Evolutionary conservation across 2,113 vertebrate species (phyloP).

Genomic region (Pteruthius melanotis): DNA sequence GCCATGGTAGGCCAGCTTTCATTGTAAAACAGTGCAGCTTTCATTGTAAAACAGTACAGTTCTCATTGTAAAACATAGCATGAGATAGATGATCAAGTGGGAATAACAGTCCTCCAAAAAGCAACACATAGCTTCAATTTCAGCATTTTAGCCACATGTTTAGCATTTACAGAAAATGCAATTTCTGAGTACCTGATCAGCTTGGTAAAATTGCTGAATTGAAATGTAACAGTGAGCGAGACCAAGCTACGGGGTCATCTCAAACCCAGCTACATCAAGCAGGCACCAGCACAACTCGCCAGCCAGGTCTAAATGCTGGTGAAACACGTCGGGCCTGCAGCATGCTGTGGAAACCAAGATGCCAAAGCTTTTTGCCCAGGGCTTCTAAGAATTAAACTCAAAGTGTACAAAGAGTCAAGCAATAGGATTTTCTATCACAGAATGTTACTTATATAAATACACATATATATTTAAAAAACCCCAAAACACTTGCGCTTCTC

Average conservation of each 20-base stretch:
- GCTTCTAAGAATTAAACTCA: background rate
- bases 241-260: background rate
- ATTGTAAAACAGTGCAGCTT: background rate
- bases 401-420: background rate
- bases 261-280: background rate
- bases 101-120: background rate
- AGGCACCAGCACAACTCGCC: background rate
- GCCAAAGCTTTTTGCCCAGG: background rate
- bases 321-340: background rate
- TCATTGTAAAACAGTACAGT: background rate
- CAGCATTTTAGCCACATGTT: background rate
- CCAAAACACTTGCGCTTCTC: no score
- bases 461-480: no score
- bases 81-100: background rate
- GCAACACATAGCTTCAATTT: background rate
- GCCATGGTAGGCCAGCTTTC: background rate
- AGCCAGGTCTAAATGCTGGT: background rate
- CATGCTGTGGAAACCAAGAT: background rate
- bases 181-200: background rate
- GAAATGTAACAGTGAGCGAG: background rate
- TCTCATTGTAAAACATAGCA: background rate
- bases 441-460: background rate
- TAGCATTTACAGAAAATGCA: background rate
- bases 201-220: background rate
- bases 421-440: background rate